Evolutionary conservation across 2,888 invertebrate species (phyloP).

Genomic region (Eutolmus rufibarbis): DNA sequence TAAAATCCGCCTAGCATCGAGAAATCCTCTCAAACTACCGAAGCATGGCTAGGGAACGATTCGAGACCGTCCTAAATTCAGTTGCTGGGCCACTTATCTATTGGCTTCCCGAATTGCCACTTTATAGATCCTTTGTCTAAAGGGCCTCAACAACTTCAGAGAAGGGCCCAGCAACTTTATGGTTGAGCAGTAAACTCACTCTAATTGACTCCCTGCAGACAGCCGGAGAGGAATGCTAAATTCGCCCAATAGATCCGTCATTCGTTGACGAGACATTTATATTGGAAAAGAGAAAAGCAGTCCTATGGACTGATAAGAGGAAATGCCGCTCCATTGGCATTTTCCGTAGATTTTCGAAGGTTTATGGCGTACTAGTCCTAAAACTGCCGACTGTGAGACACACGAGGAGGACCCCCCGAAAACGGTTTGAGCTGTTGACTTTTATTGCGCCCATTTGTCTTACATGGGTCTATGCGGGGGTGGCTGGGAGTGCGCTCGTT

Average conservation of each 20-base stretch:
- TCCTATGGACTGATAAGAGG: constrained; percentile 11
- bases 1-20: background rate
- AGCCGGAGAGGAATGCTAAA: background rate
- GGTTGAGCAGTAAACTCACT: background rate
- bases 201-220: background rate
- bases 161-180: background rate
- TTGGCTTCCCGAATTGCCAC: background rate
- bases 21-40: background rate
- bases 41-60: background rate
- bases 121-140: background rate
- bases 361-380: background rate
- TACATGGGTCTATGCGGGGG: background rate
- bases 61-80: background rate
- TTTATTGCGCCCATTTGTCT: constrained; percentile 29
- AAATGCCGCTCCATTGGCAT: background rate
- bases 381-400: background rate
- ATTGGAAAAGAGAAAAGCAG: background rate
- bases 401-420: background rate
- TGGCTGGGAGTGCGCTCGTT: background rate
- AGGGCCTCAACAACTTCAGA: background rate
- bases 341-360: background rate
- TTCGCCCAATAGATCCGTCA: background rate
- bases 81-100: background rate
- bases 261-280: background rate
- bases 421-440: constrained; percentile 26